Conservation (phyloP, 2,113 vertebrate species). For the Callithrix jacchus region DNA sequence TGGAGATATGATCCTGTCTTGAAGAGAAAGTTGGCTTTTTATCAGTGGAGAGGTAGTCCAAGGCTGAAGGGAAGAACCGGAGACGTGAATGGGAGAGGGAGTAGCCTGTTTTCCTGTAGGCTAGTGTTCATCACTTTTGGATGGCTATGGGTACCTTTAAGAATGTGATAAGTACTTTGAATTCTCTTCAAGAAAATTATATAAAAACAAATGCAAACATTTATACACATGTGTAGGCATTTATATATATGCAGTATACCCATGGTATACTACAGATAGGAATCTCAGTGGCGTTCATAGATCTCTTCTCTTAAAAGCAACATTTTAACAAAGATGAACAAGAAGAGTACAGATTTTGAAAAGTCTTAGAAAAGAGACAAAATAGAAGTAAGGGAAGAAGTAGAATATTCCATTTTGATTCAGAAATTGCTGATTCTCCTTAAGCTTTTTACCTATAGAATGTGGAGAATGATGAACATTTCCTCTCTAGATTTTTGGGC, state of each 20-base stretch:
- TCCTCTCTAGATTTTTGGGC: not conserved
- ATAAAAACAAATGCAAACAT: not conserved
- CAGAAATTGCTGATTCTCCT: not conserved
- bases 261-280: not conserved
- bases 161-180: not conserved
- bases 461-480: not conserved
- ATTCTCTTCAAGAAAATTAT: not conserved
- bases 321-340: not conserved
- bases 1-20: not conserved
- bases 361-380: not conserved
- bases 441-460: not conserved
- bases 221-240: not conserved
- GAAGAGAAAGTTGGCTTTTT: not conserved
- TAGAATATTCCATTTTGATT: constrained; percentile 3
- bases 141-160: not conserved
- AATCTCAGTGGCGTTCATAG: not conserved
- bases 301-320: not conserved
- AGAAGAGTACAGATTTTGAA: not conserved
- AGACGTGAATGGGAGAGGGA: not conserved
- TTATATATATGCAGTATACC: not conserved
- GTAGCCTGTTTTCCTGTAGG: not conserved
- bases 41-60: not conserved
- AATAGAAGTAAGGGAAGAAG: not conserved
- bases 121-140: not conserved
- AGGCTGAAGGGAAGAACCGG: not conserved